Conservation (phyloP, 2,797 vertebrate genomes). For the Labeo calbasu region DNA sequence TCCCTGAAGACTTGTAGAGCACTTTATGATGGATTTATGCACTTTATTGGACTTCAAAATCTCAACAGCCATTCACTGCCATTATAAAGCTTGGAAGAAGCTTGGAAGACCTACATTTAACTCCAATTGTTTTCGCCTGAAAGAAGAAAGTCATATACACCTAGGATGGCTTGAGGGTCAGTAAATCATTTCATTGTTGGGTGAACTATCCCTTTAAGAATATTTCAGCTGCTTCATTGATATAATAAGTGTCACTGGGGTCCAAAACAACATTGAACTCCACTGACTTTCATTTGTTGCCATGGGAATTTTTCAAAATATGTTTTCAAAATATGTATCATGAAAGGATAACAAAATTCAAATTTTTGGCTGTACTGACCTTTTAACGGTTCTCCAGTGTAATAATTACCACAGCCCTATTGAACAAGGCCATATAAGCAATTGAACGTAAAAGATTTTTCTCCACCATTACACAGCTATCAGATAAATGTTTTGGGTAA, state of each 20-base stretch:
- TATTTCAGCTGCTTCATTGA: background rate
- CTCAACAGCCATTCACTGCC: no score
- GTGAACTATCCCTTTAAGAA: background rate
- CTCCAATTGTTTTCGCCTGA: no score
- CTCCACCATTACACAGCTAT: background rate
- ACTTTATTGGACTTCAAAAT: no score
- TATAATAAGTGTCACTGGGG: background rate
- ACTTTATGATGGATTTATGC: no score
- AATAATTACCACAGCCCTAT: background rate
- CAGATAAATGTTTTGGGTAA: background rate
- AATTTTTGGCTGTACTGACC: background rate
- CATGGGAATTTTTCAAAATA: constrained; percentile 7
- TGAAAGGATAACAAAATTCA: background rate
- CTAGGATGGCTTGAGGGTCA: no score
- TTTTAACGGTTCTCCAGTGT: background rate
- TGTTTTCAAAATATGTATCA: background rate
- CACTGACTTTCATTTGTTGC: background rate
- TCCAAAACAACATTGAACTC: background rate
- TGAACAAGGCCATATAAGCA: background rate
- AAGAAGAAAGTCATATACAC: no score
- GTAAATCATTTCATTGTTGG: no score
- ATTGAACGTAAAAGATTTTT: background rate
- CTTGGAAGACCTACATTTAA: no score
- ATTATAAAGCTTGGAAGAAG: no score
- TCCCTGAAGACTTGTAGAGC: no score